A percentile compares a stretch with the other conserved stretches of the same genome.
Conservation (phyloP, 2,113 vertebrate species). For the Lophura nycthemera region DNA sequence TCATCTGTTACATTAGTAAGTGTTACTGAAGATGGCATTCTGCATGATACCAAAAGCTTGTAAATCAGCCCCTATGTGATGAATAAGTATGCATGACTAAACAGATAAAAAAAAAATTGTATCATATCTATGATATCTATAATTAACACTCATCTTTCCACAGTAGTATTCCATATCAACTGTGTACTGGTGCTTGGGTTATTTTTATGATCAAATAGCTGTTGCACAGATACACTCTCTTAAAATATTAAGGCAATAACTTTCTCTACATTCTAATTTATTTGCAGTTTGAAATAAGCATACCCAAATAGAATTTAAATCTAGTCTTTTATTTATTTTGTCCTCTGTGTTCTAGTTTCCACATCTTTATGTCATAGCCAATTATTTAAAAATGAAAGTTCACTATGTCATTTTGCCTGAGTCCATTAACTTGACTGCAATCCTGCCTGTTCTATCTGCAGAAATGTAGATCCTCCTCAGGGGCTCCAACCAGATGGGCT, state of each 20-base stretch:
- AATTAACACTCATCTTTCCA: background rate
- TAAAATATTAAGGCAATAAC: background rate
- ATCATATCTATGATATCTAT: background rate
- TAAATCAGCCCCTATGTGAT: background rate
- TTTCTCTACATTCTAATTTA: background rate
- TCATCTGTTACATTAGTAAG: background rate
- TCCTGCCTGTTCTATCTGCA: background rate
- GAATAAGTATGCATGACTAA: background rate
- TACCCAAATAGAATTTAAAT: background rate
- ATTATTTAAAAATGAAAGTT: conserved; percentile 21
- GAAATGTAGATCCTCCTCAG: background rate
- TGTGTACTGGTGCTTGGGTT: background rate
- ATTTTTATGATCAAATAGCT: background rate
- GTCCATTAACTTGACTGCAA: background rate
- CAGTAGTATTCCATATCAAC: background rate
- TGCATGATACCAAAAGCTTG: background rate
- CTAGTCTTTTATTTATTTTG: background rate
- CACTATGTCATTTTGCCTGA: background rate
- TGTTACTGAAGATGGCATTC: background rate
- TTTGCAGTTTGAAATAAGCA: background rate
- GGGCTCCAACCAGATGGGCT: conserved; percentile 39
- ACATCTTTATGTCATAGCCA: background rate
- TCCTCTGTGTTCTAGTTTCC: background rate
- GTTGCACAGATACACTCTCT: background rate
- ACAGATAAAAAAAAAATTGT: background rate